Conservation (phyloP, 1,140 invertebrate genomes). For the Dendrolimus kikuchii region DNA sequence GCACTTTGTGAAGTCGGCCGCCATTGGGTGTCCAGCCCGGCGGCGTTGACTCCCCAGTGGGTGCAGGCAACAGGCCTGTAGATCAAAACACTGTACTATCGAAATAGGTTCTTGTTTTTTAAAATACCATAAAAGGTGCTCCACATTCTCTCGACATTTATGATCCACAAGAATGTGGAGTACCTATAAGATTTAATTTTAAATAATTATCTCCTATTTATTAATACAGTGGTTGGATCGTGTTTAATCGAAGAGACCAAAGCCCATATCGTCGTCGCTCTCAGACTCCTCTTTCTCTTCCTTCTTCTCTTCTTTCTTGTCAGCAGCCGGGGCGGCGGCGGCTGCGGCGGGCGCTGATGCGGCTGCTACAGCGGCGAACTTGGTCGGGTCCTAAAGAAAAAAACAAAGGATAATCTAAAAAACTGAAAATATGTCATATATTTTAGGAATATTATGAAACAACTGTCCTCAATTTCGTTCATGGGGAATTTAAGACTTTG, state of each 20-base stretch:
- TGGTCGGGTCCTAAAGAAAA: constrained; percentile 87
- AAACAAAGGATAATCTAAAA: too few relatives aligned
- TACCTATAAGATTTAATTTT: too few relatives aligned
- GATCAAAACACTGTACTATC: not conserved
- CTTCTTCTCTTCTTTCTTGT: constrained; percentile 81
- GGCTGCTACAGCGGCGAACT: constrained; percentile 86
- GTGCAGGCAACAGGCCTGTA: constrained; percentile 6
- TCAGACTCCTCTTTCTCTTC: constrained; percentile 86
- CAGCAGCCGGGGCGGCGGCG: constrained; percentile 73
- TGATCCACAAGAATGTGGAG: too few relatives aligned
- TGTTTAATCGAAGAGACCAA: constrained; percentile 94
- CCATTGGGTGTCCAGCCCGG: constrained; percentile 21
- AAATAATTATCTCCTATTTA: too few relatives aligned
- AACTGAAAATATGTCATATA: too few relatives aligned
- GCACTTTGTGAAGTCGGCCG: constrained; percentile 11
- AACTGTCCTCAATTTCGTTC: not conserved
- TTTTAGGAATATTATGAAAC: not conserved
- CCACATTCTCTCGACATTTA: too few relatives aligned
- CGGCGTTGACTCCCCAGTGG: constrained; percentile 13
- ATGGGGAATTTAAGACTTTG: too few relatives aligned
- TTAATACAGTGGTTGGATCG: too few relatives aligned
- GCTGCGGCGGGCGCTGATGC: constrained; percentile 79
- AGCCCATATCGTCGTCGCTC: constrained; percentile 98
- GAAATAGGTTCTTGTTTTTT: too few relatives aligned
- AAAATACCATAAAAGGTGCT: too few relatives aligned